Conservation (phyloP, 2,113 vertebrate genomes). For the Microtus pennsylvanicus region DNA sequence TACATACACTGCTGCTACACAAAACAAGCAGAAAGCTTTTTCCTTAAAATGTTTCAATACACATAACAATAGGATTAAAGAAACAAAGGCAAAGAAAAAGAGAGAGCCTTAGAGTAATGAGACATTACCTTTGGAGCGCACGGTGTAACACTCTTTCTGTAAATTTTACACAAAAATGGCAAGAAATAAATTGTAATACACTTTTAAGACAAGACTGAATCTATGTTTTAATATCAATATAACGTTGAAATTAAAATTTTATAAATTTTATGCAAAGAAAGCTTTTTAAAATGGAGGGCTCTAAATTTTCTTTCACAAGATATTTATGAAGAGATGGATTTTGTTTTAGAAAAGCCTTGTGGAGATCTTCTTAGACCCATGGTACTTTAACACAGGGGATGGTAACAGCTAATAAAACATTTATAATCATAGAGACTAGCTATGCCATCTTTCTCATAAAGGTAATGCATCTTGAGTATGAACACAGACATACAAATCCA, state of each 20-base stretch:
- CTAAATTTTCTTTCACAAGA: constrained; percentile 89
- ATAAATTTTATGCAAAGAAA: constrained; percentile 87
- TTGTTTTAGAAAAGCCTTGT: constrained; percentile 66
- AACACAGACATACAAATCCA: background rate
- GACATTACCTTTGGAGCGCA: constrained; percentile 99
- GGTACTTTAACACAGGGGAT: background rate
- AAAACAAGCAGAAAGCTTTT: constrained; percentile 71
- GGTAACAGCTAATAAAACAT: background rate
- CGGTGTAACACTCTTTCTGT: constrained; percentile 99
- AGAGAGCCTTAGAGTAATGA: constrained; percentile 96
- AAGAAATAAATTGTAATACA: constrained; percentile 99
- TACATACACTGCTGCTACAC: constrained; percentile 58
- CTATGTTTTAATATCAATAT: constrained; percentile 88
- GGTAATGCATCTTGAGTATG: background rate
- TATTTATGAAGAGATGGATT: constrained; percentile 73
- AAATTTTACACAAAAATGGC: constrained; percentile 99
- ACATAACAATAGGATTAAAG: constrained; percentile 87
- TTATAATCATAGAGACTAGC: background rate
- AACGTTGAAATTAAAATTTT: constrained; percentile 86
- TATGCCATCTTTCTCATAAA: background rate
- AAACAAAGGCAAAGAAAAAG: constrained; percentile 84
- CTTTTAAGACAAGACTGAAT: constrained; percentile 94
- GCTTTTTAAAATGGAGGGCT: constrained; percentile 87
- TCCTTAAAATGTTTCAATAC: constrained; percentile 83
- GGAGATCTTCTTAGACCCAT: constrained; percentile 60